These are phyloP conservation scores for Drosophila lowei DNA, from an alignment of 1,140 invertebrate genomes.

Conservation along the genomic window DNA sequence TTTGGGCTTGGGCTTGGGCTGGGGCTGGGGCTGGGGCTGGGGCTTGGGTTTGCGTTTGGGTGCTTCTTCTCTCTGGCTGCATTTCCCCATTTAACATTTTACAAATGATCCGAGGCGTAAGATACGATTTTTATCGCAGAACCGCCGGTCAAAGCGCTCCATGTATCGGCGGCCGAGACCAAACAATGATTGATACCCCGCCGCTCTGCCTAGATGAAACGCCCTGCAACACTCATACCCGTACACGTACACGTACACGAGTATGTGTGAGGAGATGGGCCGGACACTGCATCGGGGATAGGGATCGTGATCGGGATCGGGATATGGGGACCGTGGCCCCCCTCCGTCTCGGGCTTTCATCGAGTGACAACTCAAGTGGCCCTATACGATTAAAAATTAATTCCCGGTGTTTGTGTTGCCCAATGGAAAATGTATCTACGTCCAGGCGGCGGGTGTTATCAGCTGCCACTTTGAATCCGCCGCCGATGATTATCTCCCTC, in stretches of 20 bases:
- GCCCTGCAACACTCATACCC: background rate
- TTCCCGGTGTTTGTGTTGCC: constrained; percentile 60
- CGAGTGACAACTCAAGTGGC: constrained; percentile 76
- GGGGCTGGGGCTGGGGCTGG: background rate
- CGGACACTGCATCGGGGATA: background rate
- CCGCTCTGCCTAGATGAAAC: constrained; percentile 23
- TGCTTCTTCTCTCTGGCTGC: constrained; percentile 6
- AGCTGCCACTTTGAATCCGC: constrained; percentile 65
- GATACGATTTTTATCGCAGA: constrained; percentile 71
- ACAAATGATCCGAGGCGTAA: constrained; percentile 73
- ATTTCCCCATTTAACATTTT: constrained; percentile 63
- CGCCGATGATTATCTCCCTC: constrained; percentile 66
- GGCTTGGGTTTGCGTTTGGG: background rate
- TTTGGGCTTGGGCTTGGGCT: background rate
- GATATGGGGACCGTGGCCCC: no score
- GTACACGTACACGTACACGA: no score
- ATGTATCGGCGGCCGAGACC: constrained; percentile 16
- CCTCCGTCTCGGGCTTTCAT: constrained; percentile 25
- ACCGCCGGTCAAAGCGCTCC: constrained; percentile 33
- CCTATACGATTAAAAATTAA: constrained; percentile 79
- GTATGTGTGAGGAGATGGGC: no score
- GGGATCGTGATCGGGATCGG: background rate
- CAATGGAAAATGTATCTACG: constrained; percentile 27
- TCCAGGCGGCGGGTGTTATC: constrained; percentile 47
- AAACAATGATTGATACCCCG: constrained; percentile 57